phyloP scores from a whole-genome alignment of 2,888 invertebrate species.

The Dynastes tityus region DNA sequence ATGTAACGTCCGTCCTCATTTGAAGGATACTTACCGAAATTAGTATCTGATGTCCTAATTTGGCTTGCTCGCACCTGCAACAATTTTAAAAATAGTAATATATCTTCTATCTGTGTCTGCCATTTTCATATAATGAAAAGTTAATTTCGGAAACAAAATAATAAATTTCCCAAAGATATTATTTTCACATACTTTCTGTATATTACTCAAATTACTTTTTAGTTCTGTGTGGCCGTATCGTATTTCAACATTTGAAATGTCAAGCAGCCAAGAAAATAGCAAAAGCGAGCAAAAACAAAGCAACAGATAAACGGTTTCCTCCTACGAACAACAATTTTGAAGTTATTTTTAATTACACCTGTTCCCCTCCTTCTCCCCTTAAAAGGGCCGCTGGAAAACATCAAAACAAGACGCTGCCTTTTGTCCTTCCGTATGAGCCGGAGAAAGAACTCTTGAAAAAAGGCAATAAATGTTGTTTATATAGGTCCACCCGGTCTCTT shows the following conservation, averaged over 20 bases:
- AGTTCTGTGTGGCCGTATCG: too few relatives aligned
- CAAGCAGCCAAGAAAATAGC: background rate
- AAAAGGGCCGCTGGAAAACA: background rate
- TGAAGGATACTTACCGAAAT: too few relatives aligned
- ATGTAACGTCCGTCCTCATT: too few relatives aligned
- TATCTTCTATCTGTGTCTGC: too few relatives aligned
- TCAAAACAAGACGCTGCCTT: background rate
- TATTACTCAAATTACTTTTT: too few relatives aligned
- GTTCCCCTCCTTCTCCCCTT: background rate
- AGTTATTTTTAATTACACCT: slow-evolving; percentile 21
- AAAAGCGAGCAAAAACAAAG: background rate
- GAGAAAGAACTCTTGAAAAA: background rate
- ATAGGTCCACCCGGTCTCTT: background rate
- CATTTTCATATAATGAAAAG: too few relatives aligned
- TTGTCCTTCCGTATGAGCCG: background rate
- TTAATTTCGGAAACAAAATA: too few relatives aligned
- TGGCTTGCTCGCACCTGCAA: too few relatives aligned
- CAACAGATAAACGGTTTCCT: background rate
- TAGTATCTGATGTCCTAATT: too few relatives aligned
- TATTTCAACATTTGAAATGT: background rate
- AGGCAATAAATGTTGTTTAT: background rate
- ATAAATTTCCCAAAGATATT: too few relatives aligned
- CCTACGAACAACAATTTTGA: background rate
- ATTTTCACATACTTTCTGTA: too few relatives aligned
- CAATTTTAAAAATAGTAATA: too few relatives aligned